Base-by-base conservation (phyloP, 1,140 invertebrate genomes). In the Drosophila funebris region DNA sequence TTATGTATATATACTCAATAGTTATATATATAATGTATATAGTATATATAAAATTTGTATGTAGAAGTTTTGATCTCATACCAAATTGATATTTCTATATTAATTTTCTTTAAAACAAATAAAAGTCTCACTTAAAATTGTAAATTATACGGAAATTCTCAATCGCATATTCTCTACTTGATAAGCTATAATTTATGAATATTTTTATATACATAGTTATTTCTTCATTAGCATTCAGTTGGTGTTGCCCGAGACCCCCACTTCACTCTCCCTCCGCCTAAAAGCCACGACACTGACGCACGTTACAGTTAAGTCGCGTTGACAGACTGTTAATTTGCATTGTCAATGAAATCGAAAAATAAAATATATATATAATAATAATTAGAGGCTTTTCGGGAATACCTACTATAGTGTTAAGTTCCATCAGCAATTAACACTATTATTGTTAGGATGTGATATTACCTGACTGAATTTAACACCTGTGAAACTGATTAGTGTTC, bases 221-320 rank as follows among this genome's bases (percentile, higher is more conserved):
- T 22, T 44, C 24, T 46, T 20, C 29, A 33, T 60, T 46, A 37
- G 31, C 68, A 80, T 80, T 60, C 78, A 68, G 37, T 18, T 18
- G 68, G n/a, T 46, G 68, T 68, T 52, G 22, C 24, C 24, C 13
- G 33, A 44, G 41, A 14, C 8, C 18, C 16, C 18, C 8, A 20
- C 16, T 29, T 8, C 64, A 63, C 36, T 9, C 18, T 36, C 48
- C n/a, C 36, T 3, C 16, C 31, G n/a, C n/a, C 52, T 31, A 50
- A 27, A 27, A 61, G 18, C 50, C 70, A 29, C 43, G 70, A 71
- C 72, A 68, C 56, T 79, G 72, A 73, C 64, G 78, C 76, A 76
- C 72, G 67, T 73, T 84, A 85, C 80, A 84, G 80, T 83, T 83
- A 78, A 63, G 60, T 43, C 27, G 37, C 58, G 64, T 52, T 53